A percentile compares a stretch with the other conserved stretches of the same genome.
Conservation (phyloP, 2,888 invertebrate genomes). For the Sesia apiformis region DNA sequence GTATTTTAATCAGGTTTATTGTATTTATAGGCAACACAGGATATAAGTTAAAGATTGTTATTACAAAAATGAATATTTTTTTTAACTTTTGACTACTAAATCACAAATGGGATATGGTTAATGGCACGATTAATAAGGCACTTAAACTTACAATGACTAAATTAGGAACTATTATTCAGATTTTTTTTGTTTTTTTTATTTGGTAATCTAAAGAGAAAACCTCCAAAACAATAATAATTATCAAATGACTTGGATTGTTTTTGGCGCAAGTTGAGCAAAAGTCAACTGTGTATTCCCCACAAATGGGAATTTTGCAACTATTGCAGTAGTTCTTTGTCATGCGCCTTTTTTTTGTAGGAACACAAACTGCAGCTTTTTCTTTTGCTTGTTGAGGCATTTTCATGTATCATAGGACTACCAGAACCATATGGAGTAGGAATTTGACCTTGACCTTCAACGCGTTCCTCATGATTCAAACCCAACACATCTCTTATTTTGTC, state of each 20-base stretch:
- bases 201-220: background rate
- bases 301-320: slow-evolving; percentile 4
- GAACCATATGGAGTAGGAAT: background rate
- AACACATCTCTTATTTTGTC: slow-evolving; percentile 3
- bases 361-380: slow-evolving; percentile 8
- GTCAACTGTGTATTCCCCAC: slow-evolving; percentile 6
- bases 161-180: slow-evolving; percentile 2
- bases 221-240: background rate
- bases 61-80: slow-evolving; percentile 1
- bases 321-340: slow-evolving; percentile 4
- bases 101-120: slow-evolving; percentile 2
- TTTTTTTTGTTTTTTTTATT: background rate
- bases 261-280: slow-evolving; percentile 8
- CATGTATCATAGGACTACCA: background rate
- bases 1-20: background rate
- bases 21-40: slow-evolving; percentile 1
- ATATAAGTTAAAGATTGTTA: slow-evolving; percentile 6
- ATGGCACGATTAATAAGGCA: slow-evolving; percentile 5
- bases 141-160: slow-evolving; percentile 6
- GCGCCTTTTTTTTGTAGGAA: slow-evolving; percentile 8
- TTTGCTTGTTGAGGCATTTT: slow-evolving; percentile 7
- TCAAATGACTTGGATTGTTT: slow-evolving; percentile 1
- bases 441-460: background rate
- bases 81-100: slow-evolving; percentile 5
- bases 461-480: background rate